Evolutionary conservation across 2,888 invertebrate species (phyloP), one percentile per base, ranked within the genome.

Genomic region (Priocnemis perturbator): DNA sequence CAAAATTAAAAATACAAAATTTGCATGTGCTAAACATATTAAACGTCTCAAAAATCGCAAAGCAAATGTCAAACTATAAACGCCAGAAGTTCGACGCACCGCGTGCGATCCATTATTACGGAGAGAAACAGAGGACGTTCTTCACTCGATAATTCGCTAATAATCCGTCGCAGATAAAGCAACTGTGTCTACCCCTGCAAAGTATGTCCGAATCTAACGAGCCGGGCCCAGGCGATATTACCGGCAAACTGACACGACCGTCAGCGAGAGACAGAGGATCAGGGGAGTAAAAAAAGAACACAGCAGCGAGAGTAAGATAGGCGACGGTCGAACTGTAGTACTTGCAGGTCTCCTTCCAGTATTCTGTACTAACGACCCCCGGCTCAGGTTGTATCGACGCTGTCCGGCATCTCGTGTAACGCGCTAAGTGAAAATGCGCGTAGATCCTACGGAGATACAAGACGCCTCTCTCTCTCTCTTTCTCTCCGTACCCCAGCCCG

Each of bases 351-450:
- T 37, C 77, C 82, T 76, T 77, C 73, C 63, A 79, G 78, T 76
- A 78, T 78, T 84, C 74, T 80, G 83, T 86, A 86, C 86, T 87
- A 87, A 87, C 84, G 87, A 86, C 85, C 82, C 80, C 80, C 80
- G 78, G 82, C 73, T 76, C 77, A 69, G 60, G 67, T 69, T 75
- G 64, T 74, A 75, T 67, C 71, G 63, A 70, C 63, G 75, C 68
- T 69, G 81, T 80, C 80, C 81, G 80, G 84, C 84, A 83, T 86
- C n/a, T n/a, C 87, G 85, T 87, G 86, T 87, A 87, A 86, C 84
- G 81, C 66, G 85, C 86, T 87, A 87, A 87, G 87, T 87, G 86
- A 87, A 87, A 87, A 87, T 87, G 79, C 84, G 83, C 85, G 86
- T 87, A 86, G 87, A 85, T 86, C 78, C 80, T 78, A 74, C 77